A percentile compares a stretch with the other conserved stretches of the same genome.
Conservation (phyloP, 1,140 invertebrate species). For the Monomorium pharaonis region DNA sequence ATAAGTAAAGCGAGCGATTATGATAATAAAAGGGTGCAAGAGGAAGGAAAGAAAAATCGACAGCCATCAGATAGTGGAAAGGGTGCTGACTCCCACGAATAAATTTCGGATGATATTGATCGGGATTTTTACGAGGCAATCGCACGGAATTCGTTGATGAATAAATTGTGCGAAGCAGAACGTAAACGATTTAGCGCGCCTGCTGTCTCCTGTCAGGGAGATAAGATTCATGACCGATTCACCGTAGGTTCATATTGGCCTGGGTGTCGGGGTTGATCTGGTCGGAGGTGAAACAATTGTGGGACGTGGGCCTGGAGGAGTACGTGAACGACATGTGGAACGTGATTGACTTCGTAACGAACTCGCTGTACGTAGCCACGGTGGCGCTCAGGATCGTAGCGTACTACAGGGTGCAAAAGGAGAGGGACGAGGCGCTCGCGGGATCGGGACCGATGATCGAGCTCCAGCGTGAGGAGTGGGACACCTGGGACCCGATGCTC, state of each 20-base stretch:
- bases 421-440: conserved; percentile 86
- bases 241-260: conserved; percentile 80
- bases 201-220: background rate
- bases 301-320: conserved; percentile 98
- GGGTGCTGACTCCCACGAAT: background rate
- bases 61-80: too few species aligned
- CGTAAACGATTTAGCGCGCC: background rate
- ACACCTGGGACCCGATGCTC: conserved; percentile 98
- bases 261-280: conserved; percentile 95
- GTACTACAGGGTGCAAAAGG: conserved; percentile 89
- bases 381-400: conserved; percentile 97
- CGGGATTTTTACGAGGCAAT: background rate
- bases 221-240: background rate
- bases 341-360: conserved; percentile 99
- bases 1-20: background rate
- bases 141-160: background rate
- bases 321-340: conserved; percentile 99
- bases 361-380: conserved; percentile 98
- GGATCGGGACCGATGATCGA: conserved; percentile 85
- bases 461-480: conserved; percentile 94
- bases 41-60: background rate
- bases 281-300: conserved; percentile 99
- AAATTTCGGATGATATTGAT: background rate
- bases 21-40: background rate
- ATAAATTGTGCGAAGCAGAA: conserved; percentile 3